phyloP scores from a whole-genome alignment of 2,888 invertebrate species.

The Agrilus mali region DNA sequence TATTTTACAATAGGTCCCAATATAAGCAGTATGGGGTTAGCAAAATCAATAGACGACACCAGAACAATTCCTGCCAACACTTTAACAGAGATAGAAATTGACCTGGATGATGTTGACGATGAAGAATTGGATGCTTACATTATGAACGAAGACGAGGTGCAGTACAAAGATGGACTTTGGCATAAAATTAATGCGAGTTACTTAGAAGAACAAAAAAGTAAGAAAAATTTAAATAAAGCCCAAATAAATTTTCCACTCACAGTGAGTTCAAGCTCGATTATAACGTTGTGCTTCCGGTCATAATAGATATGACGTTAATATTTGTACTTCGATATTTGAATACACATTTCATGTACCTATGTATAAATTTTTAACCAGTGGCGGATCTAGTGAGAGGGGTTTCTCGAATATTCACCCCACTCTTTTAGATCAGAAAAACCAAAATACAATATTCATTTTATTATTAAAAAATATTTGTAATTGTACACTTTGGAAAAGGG shows the following conservation, averaged over 20 bases:
- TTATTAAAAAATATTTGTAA: no score
- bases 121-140: conserved; percentile 82
- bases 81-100: conserved; percentile 39
- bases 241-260: background rate
- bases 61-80: conserved; percentile 20
- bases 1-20: conserved; percentile 44
- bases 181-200: conserved; percentile 77
- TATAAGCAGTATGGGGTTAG: conserved; percentile 67
- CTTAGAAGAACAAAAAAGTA: conserved; percentile 68
- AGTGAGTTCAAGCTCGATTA: no score
- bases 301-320: no score
- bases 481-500: no score
- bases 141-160: conserved; percentile 65
- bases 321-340: no score
- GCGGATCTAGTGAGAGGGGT: background rate
- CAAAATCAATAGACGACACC: conserved; percentile 38
- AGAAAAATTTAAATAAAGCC: conserved; percentile 18
- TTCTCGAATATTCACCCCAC: no score
- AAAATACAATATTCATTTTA: no score
- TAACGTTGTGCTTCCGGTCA: no score
- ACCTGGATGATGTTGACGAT: conserved; percentile 72
- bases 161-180: conserved; percentile 77
- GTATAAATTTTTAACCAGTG: background rate
- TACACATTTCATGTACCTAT: no score
- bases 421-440: no score